Percentiles rank a stretch among this genome's conserved stretches.
Conservation (phyloP, 1,140 invertebrate genomes). For the Latrodectus geometricus region DNA sequence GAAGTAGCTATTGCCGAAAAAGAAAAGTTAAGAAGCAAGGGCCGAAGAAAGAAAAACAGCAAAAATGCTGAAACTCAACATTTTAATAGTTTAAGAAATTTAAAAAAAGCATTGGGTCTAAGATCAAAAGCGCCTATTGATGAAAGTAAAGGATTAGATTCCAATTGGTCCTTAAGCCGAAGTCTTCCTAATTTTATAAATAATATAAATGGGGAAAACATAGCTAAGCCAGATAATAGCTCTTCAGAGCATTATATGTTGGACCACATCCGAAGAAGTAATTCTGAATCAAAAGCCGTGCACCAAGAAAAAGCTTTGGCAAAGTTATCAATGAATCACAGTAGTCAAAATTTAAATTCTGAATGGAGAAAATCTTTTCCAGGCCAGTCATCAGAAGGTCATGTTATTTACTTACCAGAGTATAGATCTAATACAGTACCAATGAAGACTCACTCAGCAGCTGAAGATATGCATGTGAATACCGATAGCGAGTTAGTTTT, state of each 20-base stretch:
- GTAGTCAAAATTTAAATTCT: not conserved
- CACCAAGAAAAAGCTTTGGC: conserved; percentile 6
- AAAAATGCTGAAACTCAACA: conserved; percentile 45
- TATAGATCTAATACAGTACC: conserved; percentile 68
- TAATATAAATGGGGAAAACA: conserved; percentile 70
- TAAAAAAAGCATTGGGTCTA: conserved; percentile 54
- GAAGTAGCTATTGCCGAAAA: conserved; percentile 25
- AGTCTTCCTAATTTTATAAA: conserved; percentile 83
- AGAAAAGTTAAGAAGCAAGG: conserved; percentile 34
- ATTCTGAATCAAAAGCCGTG: conserved; percentile 41
- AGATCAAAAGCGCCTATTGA: conserved; percentile 14
- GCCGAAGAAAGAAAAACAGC: conserved; percentile 37
- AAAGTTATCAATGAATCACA: not conserved
- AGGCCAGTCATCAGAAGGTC: conserved; percentile 62
- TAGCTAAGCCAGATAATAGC: conserved; percentile 61
- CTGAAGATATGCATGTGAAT: conserved; percentile 32
- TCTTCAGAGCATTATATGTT: conserved; percentile 16
- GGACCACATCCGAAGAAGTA: conserved; percentile 36
- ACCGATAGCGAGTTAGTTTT: conserved; percentile 42
- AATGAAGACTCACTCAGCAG: not conserved
- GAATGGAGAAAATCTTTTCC: conserved; percentile 44
- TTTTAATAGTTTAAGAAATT: conserved; percentile 54
- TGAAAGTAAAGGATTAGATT: conserved; percentile 52
- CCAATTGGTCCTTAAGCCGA: conserved; percentile 76
- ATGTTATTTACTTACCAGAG: conserved; percentile 83